These are phyloP conservation scores for Isurus oxyrinchus DNA, from an alignment of 2,113 vertebrate species.

Conservation along the genomic window DNA sequence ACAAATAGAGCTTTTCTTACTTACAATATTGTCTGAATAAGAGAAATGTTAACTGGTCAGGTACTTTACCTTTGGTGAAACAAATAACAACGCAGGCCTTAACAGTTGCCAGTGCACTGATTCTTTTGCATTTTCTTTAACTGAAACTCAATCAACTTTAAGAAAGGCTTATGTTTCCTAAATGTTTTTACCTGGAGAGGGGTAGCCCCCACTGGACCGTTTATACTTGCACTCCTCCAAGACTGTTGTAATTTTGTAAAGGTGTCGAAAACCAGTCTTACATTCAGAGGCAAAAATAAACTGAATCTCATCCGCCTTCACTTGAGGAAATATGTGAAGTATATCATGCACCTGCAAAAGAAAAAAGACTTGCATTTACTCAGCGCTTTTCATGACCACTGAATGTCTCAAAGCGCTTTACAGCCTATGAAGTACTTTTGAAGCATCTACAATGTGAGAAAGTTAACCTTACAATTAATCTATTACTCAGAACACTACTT, in stretches of 20 bases:
- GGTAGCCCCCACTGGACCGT: conserved; percentile 56
- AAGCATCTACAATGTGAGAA: neutral
- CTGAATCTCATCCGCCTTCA: conserved; percentile 62
- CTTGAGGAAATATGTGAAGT: conserved; percentile 69
- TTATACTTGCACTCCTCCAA: conserved; percentile 67
- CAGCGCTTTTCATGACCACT: no score
- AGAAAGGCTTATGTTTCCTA: neutral
- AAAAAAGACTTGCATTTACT: conserved; percentile 17
- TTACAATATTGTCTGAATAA: neutral
- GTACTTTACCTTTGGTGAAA: neutral
- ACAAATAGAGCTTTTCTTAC: neutral
- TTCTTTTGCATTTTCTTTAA: neutral
- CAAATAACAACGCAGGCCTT: neutral
- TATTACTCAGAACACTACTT: neutral
- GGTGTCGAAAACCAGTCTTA: conserved; percentile 70
- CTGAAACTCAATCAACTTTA: neutral
- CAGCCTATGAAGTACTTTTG: no score
- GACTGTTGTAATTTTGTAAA: conserved; percentile 61
- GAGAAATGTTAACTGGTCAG: neutral
- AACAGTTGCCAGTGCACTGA: neutral
- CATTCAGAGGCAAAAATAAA: conserved; percentile 74
- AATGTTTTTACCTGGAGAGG: conserved; percentile 55
- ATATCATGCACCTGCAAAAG: conserved; percentile 68
- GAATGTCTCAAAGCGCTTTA: no score
- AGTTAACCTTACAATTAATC: neutral